A percentile compares a stretch with the other conserved stretches of the same genome.
Evolutionary conservation across 2,797 vertebrate genomes (phyloP).

Genomic region (Anisognathus igniventris): DNA sequence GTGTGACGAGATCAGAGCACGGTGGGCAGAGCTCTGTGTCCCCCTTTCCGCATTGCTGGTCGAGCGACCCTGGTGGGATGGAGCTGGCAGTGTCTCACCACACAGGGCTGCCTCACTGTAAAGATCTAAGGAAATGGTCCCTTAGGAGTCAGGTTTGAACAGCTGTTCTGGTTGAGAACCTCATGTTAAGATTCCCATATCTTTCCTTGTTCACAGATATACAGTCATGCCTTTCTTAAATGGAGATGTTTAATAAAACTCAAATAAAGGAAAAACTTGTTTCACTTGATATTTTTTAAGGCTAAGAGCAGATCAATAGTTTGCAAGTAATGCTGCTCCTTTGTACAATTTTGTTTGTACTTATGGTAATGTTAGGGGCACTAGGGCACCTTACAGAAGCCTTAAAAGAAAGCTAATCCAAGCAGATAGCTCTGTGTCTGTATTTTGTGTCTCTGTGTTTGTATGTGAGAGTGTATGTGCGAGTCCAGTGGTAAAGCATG

Average conservation of each 20-base stretch:
- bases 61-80: not conserved
- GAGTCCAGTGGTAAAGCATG: slow-evolving; percentile 56
- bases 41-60: rapidly evolving
- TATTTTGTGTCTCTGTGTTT: slow-evolving; percentile 35
- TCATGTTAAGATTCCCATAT: not conserved
- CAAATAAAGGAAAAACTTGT: slow-evolving; percentile 23
- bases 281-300: slow-evolving; percentile 59
- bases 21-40: not conserved
- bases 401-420: slow-evolving; percentile 67
- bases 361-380: slow-evolving; percentile 51
- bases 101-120: not conserved
- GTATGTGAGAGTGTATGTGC: slow-evolving; percentile 9
- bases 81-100: not conserved
- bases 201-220: slow-evolving; percentile 21
- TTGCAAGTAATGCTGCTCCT: slow-evolving; percentile 52
- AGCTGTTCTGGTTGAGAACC: slow-evolving; percentile 8
- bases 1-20: not conserved
- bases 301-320: slow-evolving; percentile 24
- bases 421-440: slow-evolving; percentile 41
- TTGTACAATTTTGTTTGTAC: slow-evolving; percentile 29
- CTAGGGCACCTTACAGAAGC: slow-evolving; percentile 70
- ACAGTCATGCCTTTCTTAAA: slow-evolving; percentile 48
- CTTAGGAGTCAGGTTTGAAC: not conserved
- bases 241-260: slow-evolving; percentile 52
- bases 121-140: not conserved